These are phyloP conservation scores for Falco peregrinus DNA, from an alignment of 2,797 vertebrate species.

Conservation along the genomic window DNA sequence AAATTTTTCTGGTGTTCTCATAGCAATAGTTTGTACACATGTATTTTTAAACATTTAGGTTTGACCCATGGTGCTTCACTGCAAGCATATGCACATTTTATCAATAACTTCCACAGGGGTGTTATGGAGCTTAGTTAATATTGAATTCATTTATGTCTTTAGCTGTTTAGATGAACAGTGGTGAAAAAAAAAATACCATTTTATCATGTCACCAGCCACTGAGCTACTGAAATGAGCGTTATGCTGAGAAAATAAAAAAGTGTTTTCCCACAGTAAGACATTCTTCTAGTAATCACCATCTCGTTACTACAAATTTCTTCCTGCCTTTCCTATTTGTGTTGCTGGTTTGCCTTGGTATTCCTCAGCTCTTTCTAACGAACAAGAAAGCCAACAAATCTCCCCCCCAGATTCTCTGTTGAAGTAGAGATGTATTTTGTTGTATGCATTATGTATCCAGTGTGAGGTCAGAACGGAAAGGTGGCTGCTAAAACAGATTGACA, in stretches of 20 bases:
- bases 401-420: not conserved
- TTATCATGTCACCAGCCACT: not conserved
- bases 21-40: not conserved
- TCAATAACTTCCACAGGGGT: not conserved
- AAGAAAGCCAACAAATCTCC: not conserved
- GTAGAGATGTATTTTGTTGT: not conserved
- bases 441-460: not conserved
- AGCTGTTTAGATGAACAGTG: not conserved
- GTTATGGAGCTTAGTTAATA: not conserved
- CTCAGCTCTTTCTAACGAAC: not conserved
- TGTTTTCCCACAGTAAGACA: not conserved
- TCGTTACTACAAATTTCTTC: not conserved
- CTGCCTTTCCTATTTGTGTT: not conserved
- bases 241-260: not conserved
- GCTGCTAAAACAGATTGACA: not conserved
- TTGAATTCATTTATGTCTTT: not conserved
- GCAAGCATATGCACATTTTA: not conserved
- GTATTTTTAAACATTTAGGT: not conserved
- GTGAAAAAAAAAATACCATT: not conserved
- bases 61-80: not conserved
- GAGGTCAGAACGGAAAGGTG: slow-evolving; percentile 16
- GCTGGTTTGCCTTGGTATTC: not conserved
- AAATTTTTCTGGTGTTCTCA: not conserved
- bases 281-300: not conserved
- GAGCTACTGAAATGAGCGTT: not conserved